A percentile compares a stretch with the other conserved stretches of the same genome.
These are phyloP conservation scores for Psix sp. DNA, from an alignment of 1,140 invertebrate genomes.

Conservation along the genomic window DNA sequence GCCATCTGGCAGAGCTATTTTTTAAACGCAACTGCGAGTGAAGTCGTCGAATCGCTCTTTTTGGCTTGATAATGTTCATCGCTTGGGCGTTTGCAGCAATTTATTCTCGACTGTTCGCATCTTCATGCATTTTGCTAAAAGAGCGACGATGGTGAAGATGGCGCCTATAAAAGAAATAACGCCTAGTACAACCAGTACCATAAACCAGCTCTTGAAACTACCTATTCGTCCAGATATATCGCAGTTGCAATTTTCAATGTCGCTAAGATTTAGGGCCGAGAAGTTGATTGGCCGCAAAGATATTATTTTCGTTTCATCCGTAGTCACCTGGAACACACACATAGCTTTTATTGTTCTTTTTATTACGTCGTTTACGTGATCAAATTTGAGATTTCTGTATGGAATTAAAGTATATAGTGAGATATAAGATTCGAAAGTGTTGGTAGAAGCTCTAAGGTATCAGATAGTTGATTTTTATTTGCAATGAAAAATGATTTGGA, in stretches of 20 bases:
- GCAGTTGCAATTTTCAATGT: constrained; percentile 67
- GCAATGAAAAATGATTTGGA: too few species aligned
- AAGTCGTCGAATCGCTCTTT: constrained; percentile 15
- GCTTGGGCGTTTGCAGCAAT: constrained; percentile 67
- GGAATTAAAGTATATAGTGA: too few species aligned
- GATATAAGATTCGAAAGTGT: too few species aligned
- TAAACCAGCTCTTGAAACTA: constrained; percentile 72
- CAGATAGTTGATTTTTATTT: too few species aligned
- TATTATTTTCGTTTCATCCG: constrained; percentile 64
- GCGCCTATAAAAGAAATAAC: constrained; percentile 69
- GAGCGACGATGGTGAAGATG: constrained; percentile 65
- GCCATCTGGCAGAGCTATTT: constrained; percentile 32
- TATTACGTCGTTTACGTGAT: too few species aligned
- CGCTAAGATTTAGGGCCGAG: constrained; percentile 67
- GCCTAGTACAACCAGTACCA: constrained; percentile 69
- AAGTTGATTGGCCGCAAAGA: constrained; percentile 69
- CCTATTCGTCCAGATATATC: constrained; percentile 68
- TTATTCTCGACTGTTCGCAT: constrained; percentile 66
- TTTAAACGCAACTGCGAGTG: constrained; percentile 9
- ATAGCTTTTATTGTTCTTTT: too few species aligned
- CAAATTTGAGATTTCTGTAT: too few species aligned
- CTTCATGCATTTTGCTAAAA: constrained; percentile 66
- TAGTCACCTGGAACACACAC: constrained; percentile 29
- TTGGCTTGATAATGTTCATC: constrained; percentile 46
- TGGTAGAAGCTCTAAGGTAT: too few species aligned